Percentiles rank a stretch among this genome's conserved stretches.
phyloP scores from a whole-genome alignment of 2,113 vertebrate species.

The Planiliza haematocheilus region DNA sequence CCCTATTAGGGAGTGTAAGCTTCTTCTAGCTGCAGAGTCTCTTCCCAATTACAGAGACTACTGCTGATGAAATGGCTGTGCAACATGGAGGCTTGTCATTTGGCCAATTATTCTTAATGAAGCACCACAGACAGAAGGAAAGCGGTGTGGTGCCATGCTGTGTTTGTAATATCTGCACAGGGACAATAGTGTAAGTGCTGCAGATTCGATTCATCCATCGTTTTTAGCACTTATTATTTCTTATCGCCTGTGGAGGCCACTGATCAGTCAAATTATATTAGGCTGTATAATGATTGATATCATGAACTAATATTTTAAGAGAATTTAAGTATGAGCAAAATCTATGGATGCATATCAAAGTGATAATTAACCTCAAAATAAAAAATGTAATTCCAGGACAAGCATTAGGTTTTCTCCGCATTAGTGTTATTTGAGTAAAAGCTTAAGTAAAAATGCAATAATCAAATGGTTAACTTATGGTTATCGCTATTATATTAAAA shows the following conservation, averaged over 20 bases:
- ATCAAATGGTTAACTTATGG: too few relatives aligned
- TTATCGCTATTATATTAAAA: too few relatives aligned
- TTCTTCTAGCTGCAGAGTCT: conserved; percentile 60
- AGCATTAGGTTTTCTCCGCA: too few relatives aligned
- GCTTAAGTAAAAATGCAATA: too few relatives aligned
- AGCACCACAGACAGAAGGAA: conserved; percentile 61
- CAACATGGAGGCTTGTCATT: conserved; percentile 77
- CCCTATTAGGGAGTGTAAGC: conserved; percentile 73
- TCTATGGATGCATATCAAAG: too few relatives aligned
- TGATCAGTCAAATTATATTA: conserved; percentile 36
- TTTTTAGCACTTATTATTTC: conserved; percentile 38
- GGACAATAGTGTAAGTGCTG: conserved; percentile 55
- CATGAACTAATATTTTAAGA: neutral
- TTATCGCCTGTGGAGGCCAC: conserved; percentile 16
- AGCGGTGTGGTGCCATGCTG: conserved; percentile 57
- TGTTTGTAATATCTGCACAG: conserved; percentile 58
- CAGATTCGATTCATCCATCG: conserved; percentile 40
- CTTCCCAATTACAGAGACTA: conserved; percentile 76
- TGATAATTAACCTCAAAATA: too few relatives aligned
- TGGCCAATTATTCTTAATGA: conserved; percentile 80
- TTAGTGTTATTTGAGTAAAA: too few relatives aligned
- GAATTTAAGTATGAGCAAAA: neutral
- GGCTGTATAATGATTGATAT: neutral
- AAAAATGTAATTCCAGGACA: too few relatives aligned
- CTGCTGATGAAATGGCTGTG: conserved; percentile 78